phyloP scores from a whole-genome alignment of 1,140 invertebrate genomes.

The Anastrepha ludens region DNA sequence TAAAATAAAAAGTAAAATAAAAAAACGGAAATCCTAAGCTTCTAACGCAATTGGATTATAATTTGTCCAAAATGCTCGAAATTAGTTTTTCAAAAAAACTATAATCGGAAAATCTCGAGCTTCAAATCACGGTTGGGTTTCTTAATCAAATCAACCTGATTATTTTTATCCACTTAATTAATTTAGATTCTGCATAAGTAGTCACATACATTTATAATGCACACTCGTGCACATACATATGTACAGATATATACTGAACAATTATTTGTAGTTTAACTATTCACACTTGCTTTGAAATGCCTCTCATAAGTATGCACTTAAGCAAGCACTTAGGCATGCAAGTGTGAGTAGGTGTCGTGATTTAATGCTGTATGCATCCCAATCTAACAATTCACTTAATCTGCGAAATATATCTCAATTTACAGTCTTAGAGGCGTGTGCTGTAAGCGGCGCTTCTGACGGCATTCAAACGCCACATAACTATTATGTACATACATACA shows the following conservation, averaged over 20 bases:
- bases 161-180: slow-evolving; percentile 10
- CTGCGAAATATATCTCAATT: slow-evolving; percentile 23
- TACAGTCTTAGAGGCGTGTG: background rate
- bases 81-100: too few species aligned
- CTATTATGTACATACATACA: too few species aligned
- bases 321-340: background rate
- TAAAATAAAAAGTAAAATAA: too few species aligned
- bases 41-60: too few species aligned
- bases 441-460: background rate
- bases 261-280: too few species aligned
- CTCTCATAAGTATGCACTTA: slow-evolving; percentile 1
- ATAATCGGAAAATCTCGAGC: background rate
- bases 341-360: background rate
- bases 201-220: too few species aligned
- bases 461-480: background rate
- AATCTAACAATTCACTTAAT: slow-evolving; percentile 23
- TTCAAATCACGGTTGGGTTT: background rate
- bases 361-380: slow-evolving; percentile 12
- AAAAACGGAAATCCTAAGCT: too few species aligned
- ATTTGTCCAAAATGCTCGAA: too few species aligned
- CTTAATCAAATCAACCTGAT: background rate
- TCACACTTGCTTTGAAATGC: background rate
- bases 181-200: background rate
- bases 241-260: too few species aligned
- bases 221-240: too few species aligned